Evolutionary conservation across 2,797 vertebrate species (phyloP).

Genomic region (Ambastaia sidthimunki): DNA sequence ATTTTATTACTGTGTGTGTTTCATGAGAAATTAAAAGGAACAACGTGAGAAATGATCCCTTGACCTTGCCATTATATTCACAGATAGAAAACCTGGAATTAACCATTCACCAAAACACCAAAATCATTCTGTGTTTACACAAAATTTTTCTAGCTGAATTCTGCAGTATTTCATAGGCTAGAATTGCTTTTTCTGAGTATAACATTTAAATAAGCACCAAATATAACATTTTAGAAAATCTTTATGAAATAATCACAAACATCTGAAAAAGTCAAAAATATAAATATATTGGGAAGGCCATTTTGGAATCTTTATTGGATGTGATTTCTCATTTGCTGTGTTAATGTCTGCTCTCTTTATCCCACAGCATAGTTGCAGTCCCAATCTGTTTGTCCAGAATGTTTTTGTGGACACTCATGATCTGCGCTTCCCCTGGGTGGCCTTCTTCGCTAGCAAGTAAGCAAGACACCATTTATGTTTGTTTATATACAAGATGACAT

Average conservation of each 20-base stretch:
- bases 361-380: constrained; percentile 96
- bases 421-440: constrained; percentile 97
- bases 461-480: constrained; percentile 58
- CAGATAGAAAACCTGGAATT: too few relatives aligned
- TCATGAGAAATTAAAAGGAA: not conserved
- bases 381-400: constrained; percentile 98
- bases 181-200: too few relatives aligned
- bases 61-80: too few relatives aligned
- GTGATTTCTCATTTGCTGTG: too few relatives aligned
- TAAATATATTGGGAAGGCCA: not conserved
- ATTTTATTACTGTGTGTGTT: not conserved
- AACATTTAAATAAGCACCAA: too few relatives aligned
- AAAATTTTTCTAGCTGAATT: not conserved
- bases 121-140: not conserved
- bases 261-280: too few relatives aligned
- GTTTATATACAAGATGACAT: not conserved
- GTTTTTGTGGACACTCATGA: constrained; percentile 98
- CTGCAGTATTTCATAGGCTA: not conserved
- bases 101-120: too few relatives aligned
- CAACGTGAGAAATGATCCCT: not conserved
- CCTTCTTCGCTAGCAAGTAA: constrained; percentile 99
- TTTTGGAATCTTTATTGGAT: not conserved
- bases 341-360: not conserved
- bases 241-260: too few relatives aligned
- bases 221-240: too few relatives aligned